Percentiles rank a stretch among this genome's conserved stretches.
phyloP scores from a whole-genome alignment of 2,888 invertebrate species.

The Syrista parreyssii region DNA sequence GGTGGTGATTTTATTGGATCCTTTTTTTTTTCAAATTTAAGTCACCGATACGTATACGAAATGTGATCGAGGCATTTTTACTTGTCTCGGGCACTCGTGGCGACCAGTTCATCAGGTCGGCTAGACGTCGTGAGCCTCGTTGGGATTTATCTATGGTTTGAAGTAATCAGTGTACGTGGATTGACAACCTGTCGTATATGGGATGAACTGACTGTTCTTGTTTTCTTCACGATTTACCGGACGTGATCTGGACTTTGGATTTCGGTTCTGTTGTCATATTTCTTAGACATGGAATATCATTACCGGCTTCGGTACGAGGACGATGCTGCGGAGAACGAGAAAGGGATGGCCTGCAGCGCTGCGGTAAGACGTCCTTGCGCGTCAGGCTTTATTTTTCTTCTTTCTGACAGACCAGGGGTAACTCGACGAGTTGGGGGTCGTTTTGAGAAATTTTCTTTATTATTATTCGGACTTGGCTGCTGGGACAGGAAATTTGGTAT shows the following conservation, averaged over 20 bases:
- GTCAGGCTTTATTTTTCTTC: not conserved
- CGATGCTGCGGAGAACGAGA: slow-evolving; percentile 55
- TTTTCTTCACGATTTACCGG: not conserved
- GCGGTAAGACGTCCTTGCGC: slow-evolving; percentile 48
- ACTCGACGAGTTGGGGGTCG: not conserved
- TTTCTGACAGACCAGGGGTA: not conserved
- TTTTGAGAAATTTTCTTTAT: not conserved
- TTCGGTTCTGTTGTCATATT: not conserved
- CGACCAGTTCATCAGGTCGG: not conserved
- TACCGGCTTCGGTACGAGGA: slow-evolving; percentile 52
- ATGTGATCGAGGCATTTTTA: not conserved
- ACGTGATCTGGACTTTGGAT: not conserved
- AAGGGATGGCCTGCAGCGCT: slow-evolving; percentile 39
- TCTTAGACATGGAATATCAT: slow-evolving; percentile 35
- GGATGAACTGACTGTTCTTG: not conserved
- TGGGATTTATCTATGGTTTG: not conserved
- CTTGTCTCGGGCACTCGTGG: not conserved
- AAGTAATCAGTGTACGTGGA: not conserved
- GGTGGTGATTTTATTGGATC: not conserved
- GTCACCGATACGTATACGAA: not conserved
- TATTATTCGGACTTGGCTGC: not conserved
- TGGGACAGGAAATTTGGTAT: not conserved
- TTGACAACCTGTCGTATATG: not conserved
- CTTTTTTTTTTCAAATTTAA: not conserved
- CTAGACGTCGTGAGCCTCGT: not conserved